Evolutionary conservation across 2,797 vertebrate species (phyloP).

Genomic region (Morelia viridis): DNA sequence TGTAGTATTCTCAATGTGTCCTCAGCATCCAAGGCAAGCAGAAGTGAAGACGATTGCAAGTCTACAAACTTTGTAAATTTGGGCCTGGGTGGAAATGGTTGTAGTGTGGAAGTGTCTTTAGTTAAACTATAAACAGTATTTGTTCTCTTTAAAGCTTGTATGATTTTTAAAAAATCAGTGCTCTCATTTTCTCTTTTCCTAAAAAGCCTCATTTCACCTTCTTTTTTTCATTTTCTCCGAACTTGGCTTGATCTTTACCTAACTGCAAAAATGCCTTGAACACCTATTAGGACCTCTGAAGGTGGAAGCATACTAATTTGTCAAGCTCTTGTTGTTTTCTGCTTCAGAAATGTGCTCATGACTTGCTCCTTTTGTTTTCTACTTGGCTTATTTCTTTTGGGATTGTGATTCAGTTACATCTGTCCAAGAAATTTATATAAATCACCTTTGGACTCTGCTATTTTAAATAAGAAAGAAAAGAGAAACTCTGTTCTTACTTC

Average conservation of each 20-base stretch:
- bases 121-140: not conserved
- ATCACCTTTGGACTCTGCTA: not conserved
- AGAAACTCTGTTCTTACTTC: not conserved
- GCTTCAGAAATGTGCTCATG: not conserved
- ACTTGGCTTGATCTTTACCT: not conserved
- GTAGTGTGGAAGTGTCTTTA: not conserved
- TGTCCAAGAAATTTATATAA: not conserved
- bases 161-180: not conserved
- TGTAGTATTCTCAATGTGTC: not conserved
- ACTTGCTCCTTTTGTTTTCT: not conserved
- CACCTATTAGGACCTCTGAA: not conserved
- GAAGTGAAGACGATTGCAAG: not conserved
- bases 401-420: not conserved
- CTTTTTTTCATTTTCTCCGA: not conserved
- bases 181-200: not conserved
- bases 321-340: not conserved
- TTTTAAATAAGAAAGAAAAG: not conserved
- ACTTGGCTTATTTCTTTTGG: not conserved
- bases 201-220: not conserved
- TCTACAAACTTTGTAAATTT: not conserved
- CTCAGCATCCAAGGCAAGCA: not conserved
- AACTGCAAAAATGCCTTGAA: not conserved
- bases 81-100: not conserved
- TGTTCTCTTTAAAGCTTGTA: not conserved
- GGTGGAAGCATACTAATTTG: not conserved